Percentiles rank a stretch among this genome's conserved stretches.
phyloP scores from a whole-genome alignment of 2,797 vertebrate genomes.

The Sebastes glaucus region DNA sequence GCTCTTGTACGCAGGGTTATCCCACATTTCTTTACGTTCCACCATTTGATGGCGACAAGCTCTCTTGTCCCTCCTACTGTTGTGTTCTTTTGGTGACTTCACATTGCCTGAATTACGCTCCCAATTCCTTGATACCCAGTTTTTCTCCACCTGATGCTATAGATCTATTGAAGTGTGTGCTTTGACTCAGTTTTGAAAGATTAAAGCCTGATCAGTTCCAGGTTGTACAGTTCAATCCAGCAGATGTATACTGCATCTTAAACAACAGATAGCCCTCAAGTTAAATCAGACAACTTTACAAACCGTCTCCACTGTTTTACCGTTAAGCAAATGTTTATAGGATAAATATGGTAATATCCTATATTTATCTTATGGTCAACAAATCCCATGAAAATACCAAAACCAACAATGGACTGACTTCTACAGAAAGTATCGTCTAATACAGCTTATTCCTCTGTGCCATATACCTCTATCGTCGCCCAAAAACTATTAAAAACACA shows the following conservation, averaged over 20 bases:
- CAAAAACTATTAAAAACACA: background rate
- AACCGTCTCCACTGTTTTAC: background rate
- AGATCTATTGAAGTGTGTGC: background rate
- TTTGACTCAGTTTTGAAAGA: background rate
- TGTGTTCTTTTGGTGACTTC: background rate
- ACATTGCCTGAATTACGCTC: background rate
- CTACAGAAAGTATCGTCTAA: background rate
- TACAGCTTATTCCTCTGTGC: background rate
- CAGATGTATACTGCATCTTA: background rate
- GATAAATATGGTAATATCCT: background rate
- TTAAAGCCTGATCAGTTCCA: background rate
- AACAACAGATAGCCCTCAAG: background rate
- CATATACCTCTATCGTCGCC: background rate
- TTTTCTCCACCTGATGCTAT: background rate
- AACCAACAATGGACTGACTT: background rate
- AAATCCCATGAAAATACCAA: conserved; percentile 8
- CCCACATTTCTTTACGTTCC: background rate
- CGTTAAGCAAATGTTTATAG: background rate
- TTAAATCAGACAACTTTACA: background rate
- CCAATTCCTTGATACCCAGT: background rate
- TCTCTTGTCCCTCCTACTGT: background rate
- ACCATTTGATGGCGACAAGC: background rate
- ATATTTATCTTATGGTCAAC: background rate
- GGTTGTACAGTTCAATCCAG: background rate
- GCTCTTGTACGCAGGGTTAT: background rate